Base-by-base conservation (phyloP, 2,797 vertebrate genomes). In the Rhincodon typus region DNA sequence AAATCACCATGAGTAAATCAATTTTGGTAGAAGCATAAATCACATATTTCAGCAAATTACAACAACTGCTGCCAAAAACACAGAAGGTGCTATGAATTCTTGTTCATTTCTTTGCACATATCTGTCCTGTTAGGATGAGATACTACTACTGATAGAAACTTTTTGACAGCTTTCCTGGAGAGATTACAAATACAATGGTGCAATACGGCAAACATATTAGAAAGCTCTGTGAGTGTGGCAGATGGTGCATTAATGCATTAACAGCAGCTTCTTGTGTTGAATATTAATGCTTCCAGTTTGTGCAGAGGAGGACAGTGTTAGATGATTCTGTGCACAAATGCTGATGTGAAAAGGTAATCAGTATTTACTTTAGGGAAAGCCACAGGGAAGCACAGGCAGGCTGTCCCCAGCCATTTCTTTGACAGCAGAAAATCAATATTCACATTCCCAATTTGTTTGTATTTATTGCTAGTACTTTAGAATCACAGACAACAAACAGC, bases 231-330 rank as follows among this genome's bases (percentile, higher is more conserved):
- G 67, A 77, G 38, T 94, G 66, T 74, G 94, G 74, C 96, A 91
- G 96, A 34, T 95, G 46, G 94, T 30, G 79, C 95, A 87, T 77
- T 94, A 38, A 79, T 21, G 95, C 95, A 88, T 50, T 70, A 23
- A 46, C 95, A 96, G 93, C 96, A 96, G 91, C 57, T 96, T 74
- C n/a, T 96, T 96, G 96, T 96, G 96, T 95, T 96, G 96, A 95
- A 96, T 96, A 95, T 96, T 95, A 96, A 96, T 95, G 7, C 95
- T 4, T 34, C 50, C 69, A 88, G 30, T 95, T 96, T 96, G 96
- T 95, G 95, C 96, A 96, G 95, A 87, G 95, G 95, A 95, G 77
- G 95, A 95, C 94, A 95, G 70, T 34, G 94, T 95, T 77, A 53
- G 94, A 95, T 95, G 57, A 82, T 82, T 91, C 95, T 23, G 27